Evolutionary conservation across 2,113 vertebrate species (phyloP).

Genomic region (Onychostruthus taczanowskii): DNA sequence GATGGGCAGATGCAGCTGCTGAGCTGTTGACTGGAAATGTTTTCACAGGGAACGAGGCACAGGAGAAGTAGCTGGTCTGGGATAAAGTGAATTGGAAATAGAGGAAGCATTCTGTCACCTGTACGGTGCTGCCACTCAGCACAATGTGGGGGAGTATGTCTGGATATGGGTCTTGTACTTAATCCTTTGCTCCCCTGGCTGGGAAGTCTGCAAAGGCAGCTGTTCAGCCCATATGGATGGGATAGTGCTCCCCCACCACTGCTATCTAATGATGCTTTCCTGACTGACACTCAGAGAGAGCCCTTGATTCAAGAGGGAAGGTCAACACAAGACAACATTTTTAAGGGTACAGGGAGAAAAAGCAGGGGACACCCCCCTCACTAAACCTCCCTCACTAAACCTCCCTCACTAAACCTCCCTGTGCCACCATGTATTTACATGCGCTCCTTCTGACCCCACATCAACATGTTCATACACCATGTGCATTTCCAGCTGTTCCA

Average conservation of each 20-base stretch:
- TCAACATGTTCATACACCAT: not conserved
- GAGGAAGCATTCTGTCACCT: conserved; percentile 47
- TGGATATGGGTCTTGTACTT: conserved; percentile 31
- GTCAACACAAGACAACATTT: not conserved
- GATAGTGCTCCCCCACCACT: not conserved
- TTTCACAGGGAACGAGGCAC: not conserved
- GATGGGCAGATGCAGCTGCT: conserved; percentile 53
- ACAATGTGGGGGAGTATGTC: not conserved
- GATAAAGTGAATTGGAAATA: conserved; percentile 27
- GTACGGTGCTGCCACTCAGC: not conserved
- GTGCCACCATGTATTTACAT: not conserved
- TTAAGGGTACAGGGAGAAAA: not conserved
- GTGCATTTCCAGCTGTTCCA: not conserved
- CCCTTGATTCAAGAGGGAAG: conserved; percentile 31
- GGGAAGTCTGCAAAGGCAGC: conserved; percentile 50
- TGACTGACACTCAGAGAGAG: not conserved
- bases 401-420: not conserved
- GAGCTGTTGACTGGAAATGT: conserved; percentile 50
- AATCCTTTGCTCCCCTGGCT: conserved; percentile 21
- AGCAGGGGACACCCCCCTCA: rapidly evolving
- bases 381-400: not conserved
- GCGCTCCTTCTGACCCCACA: not conserved
- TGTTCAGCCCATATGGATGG: conserved; percentile 51
- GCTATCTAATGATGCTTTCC: conserved; percentile 7
- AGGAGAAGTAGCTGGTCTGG: not conserved